These are phyloP conservation scores for Macrotis lagotis DNA, from an alignment of 2,113 vertebrate species.

Conservation along the genomic window DNA sequence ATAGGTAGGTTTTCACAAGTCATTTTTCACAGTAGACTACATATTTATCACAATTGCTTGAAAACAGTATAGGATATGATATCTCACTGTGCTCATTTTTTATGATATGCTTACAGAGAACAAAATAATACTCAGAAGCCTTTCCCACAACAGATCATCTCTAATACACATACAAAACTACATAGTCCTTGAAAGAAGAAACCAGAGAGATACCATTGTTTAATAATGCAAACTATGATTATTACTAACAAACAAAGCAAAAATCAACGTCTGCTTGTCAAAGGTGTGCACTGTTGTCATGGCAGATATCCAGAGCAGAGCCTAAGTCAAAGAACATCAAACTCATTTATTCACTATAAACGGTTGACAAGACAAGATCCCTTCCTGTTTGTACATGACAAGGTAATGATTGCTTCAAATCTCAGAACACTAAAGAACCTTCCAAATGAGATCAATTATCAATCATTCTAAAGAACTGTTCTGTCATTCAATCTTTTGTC, in stretches of 20 bases:
- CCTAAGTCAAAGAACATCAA: not conserved
- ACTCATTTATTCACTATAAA: not conserved
- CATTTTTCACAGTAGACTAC: not conserved
- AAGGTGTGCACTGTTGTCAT: not conserved
- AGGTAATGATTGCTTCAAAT: too few relatives aligned
- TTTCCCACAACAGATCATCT: not conserved
- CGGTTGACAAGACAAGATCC: not conserved
- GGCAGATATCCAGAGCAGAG: not conserved
- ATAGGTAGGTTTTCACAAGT: not conserved
- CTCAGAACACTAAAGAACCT: too few relatives aligned
- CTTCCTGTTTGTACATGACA: too few relatives aligned
- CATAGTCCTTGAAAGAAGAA: not conserved
- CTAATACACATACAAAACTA: not conserved
- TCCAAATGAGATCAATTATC: too few relatives aligned
- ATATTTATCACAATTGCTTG: not conserved
- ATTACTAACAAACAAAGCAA: not conserved
- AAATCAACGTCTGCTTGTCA: not conserved
- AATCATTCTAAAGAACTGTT: too few relatives aligned
- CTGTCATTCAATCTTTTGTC: too few relatives aligned
- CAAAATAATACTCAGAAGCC: not conserved
- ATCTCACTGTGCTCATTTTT: not conserved
- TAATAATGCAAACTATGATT: not conserved
- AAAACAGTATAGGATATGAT: not conserved
- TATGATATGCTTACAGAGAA: not conserved
- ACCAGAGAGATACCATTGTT: not conserved